These are phyloP conservation scores for Todus mexicanus DNA, from an alignment of 2,797 vertebrate species.

Conservation along the genomic window DNA sequence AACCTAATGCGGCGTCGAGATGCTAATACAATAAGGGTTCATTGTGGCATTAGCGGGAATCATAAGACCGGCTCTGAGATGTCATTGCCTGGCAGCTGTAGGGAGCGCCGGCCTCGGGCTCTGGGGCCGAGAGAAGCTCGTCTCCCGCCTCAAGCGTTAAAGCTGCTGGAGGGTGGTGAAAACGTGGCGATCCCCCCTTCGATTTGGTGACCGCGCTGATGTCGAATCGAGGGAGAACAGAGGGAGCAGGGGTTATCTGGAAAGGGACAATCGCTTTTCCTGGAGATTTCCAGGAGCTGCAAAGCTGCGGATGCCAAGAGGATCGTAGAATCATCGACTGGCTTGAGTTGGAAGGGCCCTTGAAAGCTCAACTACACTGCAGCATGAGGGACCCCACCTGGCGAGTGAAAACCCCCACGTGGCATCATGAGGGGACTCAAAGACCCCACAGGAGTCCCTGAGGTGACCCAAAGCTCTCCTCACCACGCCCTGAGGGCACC, in stretches of 20 bases:
- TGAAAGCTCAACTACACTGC: background rate
- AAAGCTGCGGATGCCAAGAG: background rate
- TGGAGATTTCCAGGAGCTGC: background rate
- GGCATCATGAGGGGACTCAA: background rate
- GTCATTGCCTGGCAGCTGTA: slow-evolving; percentile 44
- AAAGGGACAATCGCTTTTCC: background rate
- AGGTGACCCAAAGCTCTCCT: background rate
- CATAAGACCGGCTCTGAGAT: slow-evolving; percentile 49
- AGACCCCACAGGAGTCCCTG: accelerated
- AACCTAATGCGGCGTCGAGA: background rate
- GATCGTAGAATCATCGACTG: background rate
- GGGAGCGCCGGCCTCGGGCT: background rate
- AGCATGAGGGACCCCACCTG: background rate
- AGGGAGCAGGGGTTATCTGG: background rate
- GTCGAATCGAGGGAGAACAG: background rate
- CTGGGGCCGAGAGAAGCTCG: background rate
- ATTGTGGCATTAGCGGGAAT: slow-evolving; percentile 39
- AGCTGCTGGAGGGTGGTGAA: background rate
- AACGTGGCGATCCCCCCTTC: accelerated
- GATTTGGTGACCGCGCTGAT: background rate
- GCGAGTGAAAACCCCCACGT: background rate
- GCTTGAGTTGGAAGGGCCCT: background rate
- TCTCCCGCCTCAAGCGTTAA: background rate
- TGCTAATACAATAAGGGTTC: slow-evolving; percentile 48
- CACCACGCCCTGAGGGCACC: background rate